Base-by-base conservation (phyloP, 2,888 invertebrate genomes). In the Plagodis pulveraria region DNA sequence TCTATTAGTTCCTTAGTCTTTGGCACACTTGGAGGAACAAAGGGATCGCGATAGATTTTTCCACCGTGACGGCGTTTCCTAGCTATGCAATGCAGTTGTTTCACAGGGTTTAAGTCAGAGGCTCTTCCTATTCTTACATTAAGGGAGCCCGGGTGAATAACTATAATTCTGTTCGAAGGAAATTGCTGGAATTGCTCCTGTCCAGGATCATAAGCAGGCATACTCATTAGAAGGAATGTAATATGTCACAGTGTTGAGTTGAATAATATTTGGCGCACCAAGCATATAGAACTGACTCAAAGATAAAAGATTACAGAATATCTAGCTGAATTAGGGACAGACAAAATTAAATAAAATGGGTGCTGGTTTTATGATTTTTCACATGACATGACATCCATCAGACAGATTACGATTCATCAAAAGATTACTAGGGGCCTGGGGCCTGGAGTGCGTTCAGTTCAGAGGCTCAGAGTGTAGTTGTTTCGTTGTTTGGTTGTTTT, bases 131-230 rank as follows among this genome's bases (percentile, higher is more conserved):
- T 96, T 63, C 98, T 93, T 33, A 99, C 94, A 83, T 97, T 96
- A 49, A 96, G 94, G 0, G 98, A 99, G 6, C 99, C 99, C 22
- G 99, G 98, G 80, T 99, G 98, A 56, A 99, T 98, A n/a, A 99
- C 96, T 60, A 99, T 96, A 44, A 97, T 96, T 62, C 96, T 95
- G 74, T 96, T 96, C 0, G 97, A 95, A 73, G 96, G 96, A 65
- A 96, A 94, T 82, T 95, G 95, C 91, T 95, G 86, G 65, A 93
- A 93, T 67, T 86, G 88, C 58, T 89, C 91, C 36, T 87, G 84
- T 32, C 81, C 86, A 47, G 87, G 77, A 65, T 93, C 93, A 59
- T 86, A 81, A 5, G 83, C 73, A 63, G 86, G 85, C 79, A 81
- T 78, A 78, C 83, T 89, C 86, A 89, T 90, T 81, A 52, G 7